Conservation (phyloP, 2,113 vertebrate genomes). For the Phylloscopus trochiloides region DNA sequence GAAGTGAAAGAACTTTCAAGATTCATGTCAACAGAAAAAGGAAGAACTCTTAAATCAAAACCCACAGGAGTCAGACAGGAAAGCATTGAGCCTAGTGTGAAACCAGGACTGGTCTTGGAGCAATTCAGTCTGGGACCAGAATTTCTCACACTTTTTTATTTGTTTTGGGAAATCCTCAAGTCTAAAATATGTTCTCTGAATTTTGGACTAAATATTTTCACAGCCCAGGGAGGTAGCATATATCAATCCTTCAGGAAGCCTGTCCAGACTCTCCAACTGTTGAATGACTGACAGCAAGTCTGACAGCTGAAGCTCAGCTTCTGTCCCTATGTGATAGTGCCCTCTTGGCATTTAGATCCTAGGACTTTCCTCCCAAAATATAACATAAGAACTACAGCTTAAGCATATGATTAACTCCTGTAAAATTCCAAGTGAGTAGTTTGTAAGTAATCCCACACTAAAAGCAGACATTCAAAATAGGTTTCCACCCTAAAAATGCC, state of each 20-base stretch:
- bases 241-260: not conserved
- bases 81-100: not conserved
- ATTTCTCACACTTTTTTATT: slow-evolving; percentile 26
- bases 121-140: not conserved
- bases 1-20: not conserved
- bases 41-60: slow-evolving; percentile 36
- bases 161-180: slow-evolving; percentile 45
- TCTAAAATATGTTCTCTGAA: slow-evolving; percentile 6
- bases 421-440: not conserved
- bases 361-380: not conserved
- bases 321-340: not conserved
- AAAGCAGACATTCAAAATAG: slow-evolving; percentile 4
- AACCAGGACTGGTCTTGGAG: not conserved
- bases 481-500: slow-evolving; percentile 9
- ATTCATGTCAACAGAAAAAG: not conserved
- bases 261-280: not conserved
- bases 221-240: not conserved
- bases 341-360: not conserved
- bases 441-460: not conserved
- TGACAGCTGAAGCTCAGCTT: not conserved
- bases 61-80: slow-evolving; percentile 22
- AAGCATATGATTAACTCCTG: not conserved
- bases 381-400: not conserved
- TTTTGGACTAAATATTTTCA: not conserved
- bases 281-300: not conserved